Evolutionary conservation across 2,888 invertebrate species (phyloP).

Genomic region (Phalangium opilio): DNA sequence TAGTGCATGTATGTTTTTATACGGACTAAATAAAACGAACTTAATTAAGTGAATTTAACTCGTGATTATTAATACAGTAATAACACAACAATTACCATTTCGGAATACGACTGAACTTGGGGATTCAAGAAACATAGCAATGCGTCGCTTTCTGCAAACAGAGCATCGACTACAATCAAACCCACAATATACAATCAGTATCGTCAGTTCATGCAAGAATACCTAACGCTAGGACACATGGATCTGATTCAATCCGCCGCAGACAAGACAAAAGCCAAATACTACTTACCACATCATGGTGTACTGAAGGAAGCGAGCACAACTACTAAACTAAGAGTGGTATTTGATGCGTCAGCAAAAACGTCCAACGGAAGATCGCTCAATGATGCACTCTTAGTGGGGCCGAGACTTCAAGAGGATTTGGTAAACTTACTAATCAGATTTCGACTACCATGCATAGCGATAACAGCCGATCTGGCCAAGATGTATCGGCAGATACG

Average conservation of each 20-base stretch:
- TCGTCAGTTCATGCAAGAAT: slow-evolving; percentile 9
- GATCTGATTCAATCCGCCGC: slow-evolving; percentile 3
- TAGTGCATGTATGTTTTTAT: too few species aligned
- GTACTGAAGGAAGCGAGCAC: background rate
- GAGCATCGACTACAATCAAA: background rate
- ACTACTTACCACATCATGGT: slow-evolving; percentile 5
- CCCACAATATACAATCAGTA: background rate
- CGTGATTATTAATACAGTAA: too few species aligned
- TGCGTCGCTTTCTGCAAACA: background rate
- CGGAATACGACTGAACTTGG: background rate
- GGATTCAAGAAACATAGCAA: slow-evolving; percentile 3
- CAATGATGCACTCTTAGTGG: slow-evolving; percentile 26
- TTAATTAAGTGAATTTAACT: too few species aligned
- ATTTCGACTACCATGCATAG: slow-evolving; percentile 22
- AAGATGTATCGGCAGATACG: slow-evolving; percentile 30
- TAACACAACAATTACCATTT: slow-evolving; percentile 16
- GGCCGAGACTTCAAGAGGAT: slow-evolving; percentile 27
- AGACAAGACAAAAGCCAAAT: slow-evolving; percentile 19
- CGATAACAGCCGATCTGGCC: slow-evolving; percentile 27
- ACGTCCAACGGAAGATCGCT: slow-evolving; percentile 20
- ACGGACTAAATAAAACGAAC: too few species aligned
- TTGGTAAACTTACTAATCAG: slow-evolving; percentile 24
- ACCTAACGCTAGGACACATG: slow-evolving; percentile 20
- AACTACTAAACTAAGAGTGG: slow-evolving; percentile 1
- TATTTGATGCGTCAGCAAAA: slow-evolving; percentile 4